These are phyloP conservation scores for Morpho helenor DNA, from an alignment of 2,888 invertebrate species.

Conservation along the genomic window DNA sequence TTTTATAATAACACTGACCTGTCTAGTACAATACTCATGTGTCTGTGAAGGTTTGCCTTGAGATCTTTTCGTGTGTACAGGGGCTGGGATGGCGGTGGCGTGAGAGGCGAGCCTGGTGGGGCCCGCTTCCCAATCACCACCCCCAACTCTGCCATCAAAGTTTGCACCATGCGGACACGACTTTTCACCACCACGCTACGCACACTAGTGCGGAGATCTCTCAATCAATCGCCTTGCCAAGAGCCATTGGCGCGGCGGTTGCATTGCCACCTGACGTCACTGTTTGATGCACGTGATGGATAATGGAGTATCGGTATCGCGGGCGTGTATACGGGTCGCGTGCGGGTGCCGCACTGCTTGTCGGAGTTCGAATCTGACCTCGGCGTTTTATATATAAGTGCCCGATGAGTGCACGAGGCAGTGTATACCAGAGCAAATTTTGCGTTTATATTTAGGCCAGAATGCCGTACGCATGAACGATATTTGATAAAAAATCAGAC, in stretches of 20 bases:
- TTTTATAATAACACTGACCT: slow-evolving; percentile 51
- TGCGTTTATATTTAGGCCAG: slow-evolving; percentile 67
- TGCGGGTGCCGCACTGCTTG: slow-evolving; percentile 69
- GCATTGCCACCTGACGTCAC: slow-evolving; percentile 66
- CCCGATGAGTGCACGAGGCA: slow-evolving; percentile 69
- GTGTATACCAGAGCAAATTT: slow-evolving; percentile 54
- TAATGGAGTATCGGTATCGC: slow-evolving; percentile 58
- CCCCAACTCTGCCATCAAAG: slow-evolving; percentile 74
- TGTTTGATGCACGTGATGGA: slow-evolving; percentile 60
- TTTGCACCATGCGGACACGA: slow-evolving; percentile 76
- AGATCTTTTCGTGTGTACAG: slow-evolving; percentile 70
- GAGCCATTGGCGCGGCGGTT: slow-evolving; percentile 68
- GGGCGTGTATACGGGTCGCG: slow-evolving; percentile 68
- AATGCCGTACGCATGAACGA: slow-evolving; percentile 44
- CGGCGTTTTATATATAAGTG: slow-evolving; percentile 73
- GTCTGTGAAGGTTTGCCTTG: slow-evolving; percentile 73
- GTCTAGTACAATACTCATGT: slow-evolving; percentile 77
- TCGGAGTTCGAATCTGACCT: slow-evolving; percentile 62
- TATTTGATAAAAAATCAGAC: slow-evolving; percentile 17
- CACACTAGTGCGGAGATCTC: slow-evolving; percentile 53
- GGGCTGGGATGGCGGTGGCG: slow-evolving; percentile 49
- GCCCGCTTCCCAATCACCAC: slow-evolving; percentile 76
- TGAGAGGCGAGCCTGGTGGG: slow-evolving; percentile 48
- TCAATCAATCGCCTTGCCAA: slow-evolving; percentile 68
- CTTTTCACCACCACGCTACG: slow-evolving; percentile 54